Percentiles rank a stretch among this genome's conserved stretches.
These are phyloP conservation scores for Falcunculus frontatus DNA, from an alignment of 2,113 vertebrate genomes.

Conservation along the genomic window DNA sequence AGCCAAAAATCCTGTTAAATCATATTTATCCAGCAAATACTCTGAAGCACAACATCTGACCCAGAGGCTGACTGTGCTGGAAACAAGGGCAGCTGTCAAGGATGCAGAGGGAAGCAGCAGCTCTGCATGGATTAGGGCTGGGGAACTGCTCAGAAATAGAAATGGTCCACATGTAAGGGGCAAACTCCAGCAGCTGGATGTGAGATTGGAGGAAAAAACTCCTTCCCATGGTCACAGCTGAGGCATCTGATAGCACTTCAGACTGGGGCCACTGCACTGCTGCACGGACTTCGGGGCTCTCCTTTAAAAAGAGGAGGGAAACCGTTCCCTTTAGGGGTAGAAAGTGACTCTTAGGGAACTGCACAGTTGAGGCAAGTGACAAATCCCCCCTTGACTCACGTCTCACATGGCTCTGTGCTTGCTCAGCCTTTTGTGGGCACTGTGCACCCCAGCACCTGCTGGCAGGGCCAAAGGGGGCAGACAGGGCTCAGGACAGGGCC, in stretches of 20 bases:
- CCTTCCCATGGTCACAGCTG: background rate
- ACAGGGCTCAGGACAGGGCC: background rate
- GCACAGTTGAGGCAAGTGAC: rapidly evolving
- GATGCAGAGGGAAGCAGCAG: background rate
- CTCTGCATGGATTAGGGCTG: background rate
- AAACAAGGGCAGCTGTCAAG: background rate
- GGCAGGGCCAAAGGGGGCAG: background rate
- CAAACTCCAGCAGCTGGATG: background rate
- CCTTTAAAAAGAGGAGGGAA: background rate
- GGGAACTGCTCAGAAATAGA: background rate
- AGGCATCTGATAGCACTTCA: background rate
- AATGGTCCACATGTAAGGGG: background rate
- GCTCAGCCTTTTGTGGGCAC: background rate
- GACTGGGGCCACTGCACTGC: background rate
- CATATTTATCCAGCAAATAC: background rate
- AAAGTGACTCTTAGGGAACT: rapidly evolving
- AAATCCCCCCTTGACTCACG: rapidly evolving
- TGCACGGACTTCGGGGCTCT: background rate
- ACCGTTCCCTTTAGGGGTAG: background rate
- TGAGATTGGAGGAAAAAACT: background rate
- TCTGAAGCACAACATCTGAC: background rate
- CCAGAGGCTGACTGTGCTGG: background rate
- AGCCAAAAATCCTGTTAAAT: background rate
- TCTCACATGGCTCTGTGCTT: rapidly evolving
- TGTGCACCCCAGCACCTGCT: background rate